phyloP scores from a whole-genome alignment of 2,888 invertebrate species.

The Zaprionus obscuricornis region DNA sequence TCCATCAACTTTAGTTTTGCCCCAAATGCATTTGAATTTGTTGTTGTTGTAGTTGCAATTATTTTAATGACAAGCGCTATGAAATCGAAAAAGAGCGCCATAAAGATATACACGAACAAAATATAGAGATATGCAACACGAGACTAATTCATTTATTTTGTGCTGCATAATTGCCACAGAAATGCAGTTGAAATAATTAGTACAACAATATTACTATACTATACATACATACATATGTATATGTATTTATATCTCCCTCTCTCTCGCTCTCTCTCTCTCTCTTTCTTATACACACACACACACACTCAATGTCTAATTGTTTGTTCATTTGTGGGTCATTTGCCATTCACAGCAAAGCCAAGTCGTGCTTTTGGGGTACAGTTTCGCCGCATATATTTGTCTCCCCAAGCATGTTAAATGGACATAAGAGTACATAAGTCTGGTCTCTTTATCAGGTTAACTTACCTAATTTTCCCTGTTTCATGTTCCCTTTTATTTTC shows the following conservation, averaged over 20 bases:
- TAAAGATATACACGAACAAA: no score
- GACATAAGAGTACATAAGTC: constrained; percentile 14
- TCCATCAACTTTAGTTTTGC: constrained; percentile 44
- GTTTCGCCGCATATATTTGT: constrained; percentile 27
- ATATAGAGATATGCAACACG: constrained; percentile 41
- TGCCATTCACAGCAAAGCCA: constrained; percentile 16
- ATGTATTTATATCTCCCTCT: neutral
- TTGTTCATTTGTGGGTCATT: constrained; percentile 30
- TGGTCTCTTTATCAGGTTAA: no score
- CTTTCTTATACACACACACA: no score
- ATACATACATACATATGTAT: constrained; percentile 9
- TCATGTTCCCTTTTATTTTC: no score
- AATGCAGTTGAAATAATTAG: constrained; percentile 73
- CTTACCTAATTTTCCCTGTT: no score
- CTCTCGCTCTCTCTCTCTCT: neutral
- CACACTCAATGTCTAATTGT: constrained; percentile 13
- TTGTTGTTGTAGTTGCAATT: constrained; percentile 25
- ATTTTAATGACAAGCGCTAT: constrained; percentile 47
- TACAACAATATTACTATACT: constrained; percentile 39
- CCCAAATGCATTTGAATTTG: constrained; percentile 45
- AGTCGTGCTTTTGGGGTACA: neutral
- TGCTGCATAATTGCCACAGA: constrained; percentile 63
- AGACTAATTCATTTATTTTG: constrained; percentile 40
- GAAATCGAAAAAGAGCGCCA: constrained; percentile 23
- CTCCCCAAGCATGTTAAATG: constrained; percentile 11